phyloP scores from a whole-genome alignment of 2,113 vertebrate species.

The Sphyrna mokarran region DNA sequence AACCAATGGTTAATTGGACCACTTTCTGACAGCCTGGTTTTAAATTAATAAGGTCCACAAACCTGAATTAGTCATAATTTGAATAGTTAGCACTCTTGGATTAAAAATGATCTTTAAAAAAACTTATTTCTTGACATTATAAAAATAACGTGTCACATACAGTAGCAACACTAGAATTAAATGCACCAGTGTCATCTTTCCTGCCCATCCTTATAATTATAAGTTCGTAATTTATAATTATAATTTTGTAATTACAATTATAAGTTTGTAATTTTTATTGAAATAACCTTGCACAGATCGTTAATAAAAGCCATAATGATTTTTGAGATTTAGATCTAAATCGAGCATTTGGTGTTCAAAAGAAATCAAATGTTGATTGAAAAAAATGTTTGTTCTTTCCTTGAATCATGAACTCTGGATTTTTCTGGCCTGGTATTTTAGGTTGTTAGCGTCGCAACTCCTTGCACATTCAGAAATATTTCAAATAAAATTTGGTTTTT shows the following conservation, averaged over 20 bases:
- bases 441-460: background rate
- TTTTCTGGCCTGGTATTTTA: background rate
- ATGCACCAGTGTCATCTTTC: background rate
- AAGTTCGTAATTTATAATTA: no score
- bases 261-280: background rate
- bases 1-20: background rate
- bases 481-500: no score
- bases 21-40: background rate
- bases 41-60: background rate
- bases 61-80: background rate
- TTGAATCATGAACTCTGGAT: background rate
- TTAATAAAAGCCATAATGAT: background rate
- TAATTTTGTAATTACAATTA: no score
- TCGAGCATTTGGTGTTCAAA: background rate
- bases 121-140: background rate
- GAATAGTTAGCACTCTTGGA: background rate
- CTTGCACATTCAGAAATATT: no score
- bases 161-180: background rate
- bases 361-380: background rate
- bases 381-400: background rate
- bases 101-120: background rate
- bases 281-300: background rate
- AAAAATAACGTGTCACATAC: background rate
- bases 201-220: no score
- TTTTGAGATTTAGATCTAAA: constrained; percentile 13